Evolutionary conservation across 2,797 vertebrate genomes (phyloP), one percentile per base, ranked within the genome.

Genomic region (Philypnodon macrostomus): DNA sequence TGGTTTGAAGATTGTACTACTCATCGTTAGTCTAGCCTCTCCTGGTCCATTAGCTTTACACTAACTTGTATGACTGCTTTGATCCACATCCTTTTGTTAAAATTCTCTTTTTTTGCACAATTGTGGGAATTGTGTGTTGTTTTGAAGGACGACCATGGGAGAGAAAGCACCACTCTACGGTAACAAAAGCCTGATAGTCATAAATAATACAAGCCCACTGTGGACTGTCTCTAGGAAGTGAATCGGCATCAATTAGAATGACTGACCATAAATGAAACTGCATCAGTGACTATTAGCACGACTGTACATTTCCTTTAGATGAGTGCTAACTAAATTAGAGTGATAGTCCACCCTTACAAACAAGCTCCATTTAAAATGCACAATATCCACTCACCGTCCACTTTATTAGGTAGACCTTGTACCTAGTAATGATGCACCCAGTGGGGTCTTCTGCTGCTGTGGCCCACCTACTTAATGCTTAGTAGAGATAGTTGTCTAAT

Each of bases 141-240:
- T 27, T 50, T n/a, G 36, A 49, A 44, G 9, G 14, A 53, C 18
- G 9, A 9, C 6, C 0, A 1, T 13, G 47, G 39, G 61, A 21
- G 18, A 2, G 46, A 50, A 30, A 7, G 17, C 3, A 23, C 47
- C 50, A 29, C 21, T 53, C 44, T n/a, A n/a, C n/a, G n/a, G n/a
- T n/a, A n/a, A n/a, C n/a, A n/a, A n/a, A n/a, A 32, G 9, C 38
- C 49, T 67, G 70, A 42, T 45, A 26, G 27, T 18, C 39, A 42
- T 42, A 31, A 66, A 84, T 77, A 36, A 70, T 78, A 77, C 11
- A 71, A 31, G 60, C 11, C 29, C 38, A 51, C 34, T 42, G 16
- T 47, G 26, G 18, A 37, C 16, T 29, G 21, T 31, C 19, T 13
- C 5, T 12, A 30, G 21, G 47, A 16, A 52, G 14, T 36, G 29